Evolutionary conservation across 2,113 vertebrate species (phyloP), one percentile per base, ranked within the genome.

Genomic region (Syngnathoides biaculeatus): DNA sequence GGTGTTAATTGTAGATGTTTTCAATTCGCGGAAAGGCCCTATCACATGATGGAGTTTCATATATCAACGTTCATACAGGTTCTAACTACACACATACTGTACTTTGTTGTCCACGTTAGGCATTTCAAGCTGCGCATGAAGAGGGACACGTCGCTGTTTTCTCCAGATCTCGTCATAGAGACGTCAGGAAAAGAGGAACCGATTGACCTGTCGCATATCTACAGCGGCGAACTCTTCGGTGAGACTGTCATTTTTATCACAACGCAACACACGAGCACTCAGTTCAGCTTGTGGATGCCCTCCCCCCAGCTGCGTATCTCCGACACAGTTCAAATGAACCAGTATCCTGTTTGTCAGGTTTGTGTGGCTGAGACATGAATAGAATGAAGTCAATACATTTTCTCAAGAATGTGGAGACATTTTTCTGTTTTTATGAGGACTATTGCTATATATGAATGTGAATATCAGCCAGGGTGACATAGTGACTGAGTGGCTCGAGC

Each of bases 171-270:
- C 74, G 90, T 93, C 79, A 80, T 98, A 84, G 95, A 98, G 82
- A 86, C 94, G 48, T 95, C 94, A 50, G 94, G 95, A 81, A 85
- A 89, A 81, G 84, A 94, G 72, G 47, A 72, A 60, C 92, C 94
- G 74, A 88, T 93, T 71, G 97, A 99, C 90, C 95, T 94, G 47
- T 98, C 97, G 67, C 96, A 99, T 85, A 97, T 99, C 91, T 99
- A 98, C 90, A 95, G 92, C 78, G 97, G 97, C 80, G 94, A 96
- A 75, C 88, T 98, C 78, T 95, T 93, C 80, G 97, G 97, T 98
- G 88, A 94, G 95, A 93, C 55, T 24, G 7, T 50, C 6, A 30
- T 40, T 5, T 59, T 63, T 22, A 26, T 38, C 47, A 62, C 2
- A 38, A 55, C 26, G 30, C 38, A 71, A 26, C 1, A 4, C 7